Evolutionary conservation across 2,797 vertebrate species (phyloP), one percentile per base, ranked within the genome.

Genomic region (Tarsius wallacei): DNA sequence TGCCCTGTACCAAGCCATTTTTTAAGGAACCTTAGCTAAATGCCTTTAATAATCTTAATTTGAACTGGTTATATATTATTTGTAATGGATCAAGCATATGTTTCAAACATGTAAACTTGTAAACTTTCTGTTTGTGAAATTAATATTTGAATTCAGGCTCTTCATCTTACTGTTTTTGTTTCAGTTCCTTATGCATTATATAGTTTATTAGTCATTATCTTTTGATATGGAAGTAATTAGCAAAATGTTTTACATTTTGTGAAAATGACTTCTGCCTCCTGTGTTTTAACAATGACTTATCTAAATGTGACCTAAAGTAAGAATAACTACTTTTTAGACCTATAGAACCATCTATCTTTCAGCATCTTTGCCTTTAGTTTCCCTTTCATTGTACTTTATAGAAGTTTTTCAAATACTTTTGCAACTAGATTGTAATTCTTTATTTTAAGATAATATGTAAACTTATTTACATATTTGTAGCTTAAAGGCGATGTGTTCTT

Each of bases 151-250:
- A 93, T 88, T 95, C 21, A 64, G 42, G 47, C 5, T 93, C 11
- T 71, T 86, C 14, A 33, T 80, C 33, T 74, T 73, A 59, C 15
- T 53, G 24, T 73, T 87, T 90, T 78, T 77, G 22, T 97, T 96
- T 90, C n/a, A 64, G 0, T 96, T 90, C 33, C 42, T 84, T 93
- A 51, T 31, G 13, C 53, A 84, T 91, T 61, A 22, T 82, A 73
- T 86, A 11, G 17, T 94, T 91, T 97, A 28, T 93, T 76, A 70
- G 78, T 96, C 81, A 71, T 82, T 97, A 42, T 87, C 24, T 87
- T 94, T 71, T 97, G 55, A 93, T 78, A 33, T 90, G 83, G 63
- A 88, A 71, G 26, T 92, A 84, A 51, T 91, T 78, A 92, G 42
- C 22, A 66, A 93, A 85, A 85, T 76, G 22, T 88, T 81, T 17